Conservation (phyloP, 1,140 invertebrate genomes). For the Drosophila suzukii region DNA sequence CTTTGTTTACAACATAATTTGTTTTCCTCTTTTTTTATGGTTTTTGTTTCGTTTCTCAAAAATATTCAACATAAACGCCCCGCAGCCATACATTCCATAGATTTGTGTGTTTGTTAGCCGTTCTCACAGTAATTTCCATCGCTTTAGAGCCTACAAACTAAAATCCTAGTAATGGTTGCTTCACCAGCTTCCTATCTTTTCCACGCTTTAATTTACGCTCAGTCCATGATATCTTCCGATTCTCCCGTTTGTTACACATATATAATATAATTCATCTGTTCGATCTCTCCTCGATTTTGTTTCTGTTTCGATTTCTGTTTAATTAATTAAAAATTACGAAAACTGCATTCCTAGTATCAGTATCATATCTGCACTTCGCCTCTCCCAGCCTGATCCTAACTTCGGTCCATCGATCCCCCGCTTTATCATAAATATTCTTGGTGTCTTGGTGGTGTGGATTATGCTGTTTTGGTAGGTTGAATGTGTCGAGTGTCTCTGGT, state of each 20-base stretch:
- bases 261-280: conserved; percentile 18
- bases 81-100: conserved; percentile 36
- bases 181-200: conserved; percentile 43
- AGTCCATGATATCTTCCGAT: conserved; percentile 75
- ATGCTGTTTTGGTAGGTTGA: conserved; percentile 72
- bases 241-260: conserved; percentile 25
- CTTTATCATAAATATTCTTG: conserved; percentile 35
- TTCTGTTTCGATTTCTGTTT: conserved; percentile 8
- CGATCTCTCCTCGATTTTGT: not conserved
- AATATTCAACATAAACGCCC: conserved; percentile 70
- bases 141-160: conserved; percentile 70
- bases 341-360: conserved; percentile 58
- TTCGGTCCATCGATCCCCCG: conserved; percentile 38
- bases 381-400: conserved; percentile 29
- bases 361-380: conserved; percentile 14
- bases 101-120: conserved; percentile 59
- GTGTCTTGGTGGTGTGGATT: conserved; percentile 76
- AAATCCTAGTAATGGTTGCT: conserved; percentile 69
- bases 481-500: conserved; percentile 39
- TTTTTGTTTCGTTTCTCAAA: conserved; percentile 60
- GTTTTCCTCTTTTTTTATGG: conserved; percentile 35
- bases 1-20: conserved; percentile 72
- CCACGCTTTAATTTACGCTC: conserved; percentile 68
- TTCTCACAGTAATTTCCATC: conserved; percentile 56
- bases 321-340: conserved; percentile 74